Base-by-base conservation (phyloP, 2,888 invertebrate species). In the Heterodera filipjevi region DNA sequence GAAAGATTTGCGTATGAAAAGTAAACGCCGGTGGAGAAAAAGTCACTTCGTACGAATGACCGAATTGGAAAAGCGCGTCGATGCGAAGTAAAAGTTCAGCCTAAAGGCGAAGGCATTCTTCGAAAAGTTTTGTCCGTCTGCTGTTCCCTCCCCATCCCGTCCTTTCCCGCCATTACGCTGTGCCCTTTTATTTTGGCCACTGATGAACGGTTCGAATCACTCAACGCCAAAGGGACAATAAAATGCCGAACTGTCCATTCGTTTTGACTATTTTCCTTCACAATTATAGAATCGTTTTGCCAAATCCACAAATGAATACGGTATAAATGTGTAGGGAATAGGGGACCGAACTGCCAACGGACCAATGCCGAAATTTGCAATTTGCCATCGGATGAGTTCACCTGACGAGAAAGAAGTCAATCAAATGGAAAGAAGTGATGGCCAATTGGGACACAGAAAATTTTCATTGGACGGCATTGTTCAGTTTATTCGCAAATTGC, bases 361-460 rank as follows among this genome's bases (percentile, higher is more conserved):
- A 46, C 53, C 35, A 73, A 35, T 44, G 74, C 22, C 35, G 74
- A 73, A 46, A 73, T 73, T 32, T 44, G 44, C 64, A 73, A 49
- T n/a, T 73, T 39, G 22, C 74, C 74, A 27, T 73, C 46, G 32
- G 53, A 49, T 59, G 30, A 46, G 64, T 73, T 73, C 64, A 39
- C 46, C 74, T 73, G 27, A 72, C n/a, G 64, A 22, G 12, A 10
- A 35, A 35, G 64, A 44, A 3, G 10, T 33, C 8, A 39, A 39
- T 6, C 8, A 6, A 39, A 39, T 39, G 39, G 6, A 39, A 39
- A 12, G 39, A 6, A 39, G 12, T 39, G 39, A 10, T 39, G 39
- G 39, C 12, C 39, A 39, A n/a, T n/a, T n/a, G n/a, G n/a, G n/a
- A n/a, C n/a, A n/a, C n/a, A n/a, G n/a, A n/a, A n/a, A n/a, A n/a